Evolutionary conservation across 2,888 invertebrate genomes (phyloP).

Genomic region (Tenthredo mesomela): DNA sequence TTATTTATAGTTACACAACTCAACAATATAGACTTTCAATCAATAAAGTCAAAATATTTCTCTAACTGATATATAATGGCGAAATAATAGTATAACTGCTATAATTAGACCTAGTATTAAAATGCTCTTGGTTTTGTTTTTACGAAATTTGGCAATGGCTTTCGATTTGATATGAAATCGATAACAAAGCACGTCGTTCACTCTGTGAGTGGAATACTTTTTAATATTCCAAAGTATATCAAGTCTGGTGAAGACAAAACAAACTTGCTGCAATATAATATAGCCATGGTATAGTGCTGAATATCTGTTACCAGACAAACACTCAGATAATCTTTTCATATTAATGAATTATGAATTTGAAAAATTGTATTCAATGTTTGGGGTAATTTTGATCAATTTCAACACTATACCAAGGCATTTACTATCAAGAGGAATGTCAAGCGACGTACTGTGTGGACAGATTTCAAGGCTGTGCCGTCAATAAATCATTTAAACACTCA

Average conservation of each 20-base stretch:
- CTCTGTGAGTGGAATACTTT: conserved; percentile 1
- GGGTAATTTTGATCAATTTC: neutral
- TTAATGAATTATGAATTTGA: neutral
- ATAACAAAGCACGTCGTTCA: neutral
- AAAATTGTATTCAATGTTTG: neutral
- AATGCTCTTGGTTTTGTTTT: conserved; percentile 37
- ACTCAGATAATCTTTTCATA: neutral
- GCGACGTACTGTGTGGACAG: conserved; percentile 68
- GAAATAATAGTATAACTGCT: conserved; percentile 41
- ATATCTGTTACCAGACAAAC: neutral
- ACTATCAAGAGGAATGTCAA: conserved; percentile 62
- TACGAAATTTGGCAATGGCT: conserved; percentile 21
- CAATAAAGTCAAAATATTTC: conserved; percentile 69
- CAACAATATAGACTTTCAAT: conserved; percentile 58
- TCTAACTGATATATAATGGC: conserved; percentile 63
- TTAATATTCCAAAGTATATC: neutral
- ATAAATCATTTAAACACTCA: conserved; percentile 72
- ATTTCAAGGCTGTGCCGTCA: conserved; percentile 76
- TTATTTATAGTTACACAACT: conserved; percentile 51
- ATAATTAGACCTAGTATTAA: conserved; percentile 23
- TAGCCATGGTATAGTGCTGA: conserved; percentile 21
- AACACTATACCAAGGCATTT: conserved; percentile 23
- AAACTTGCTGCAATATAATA: conserved; percentile 26
- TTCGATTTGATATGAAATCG: conserved; percentile 4
- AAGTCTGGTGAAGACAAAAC: conserved; percentile 42